These are phyloP conservation scores for Thaumetopoea pityocampa DNA, from an alignment of 1,140 invertebrate species.

Conservation along the genomic window DNA sequence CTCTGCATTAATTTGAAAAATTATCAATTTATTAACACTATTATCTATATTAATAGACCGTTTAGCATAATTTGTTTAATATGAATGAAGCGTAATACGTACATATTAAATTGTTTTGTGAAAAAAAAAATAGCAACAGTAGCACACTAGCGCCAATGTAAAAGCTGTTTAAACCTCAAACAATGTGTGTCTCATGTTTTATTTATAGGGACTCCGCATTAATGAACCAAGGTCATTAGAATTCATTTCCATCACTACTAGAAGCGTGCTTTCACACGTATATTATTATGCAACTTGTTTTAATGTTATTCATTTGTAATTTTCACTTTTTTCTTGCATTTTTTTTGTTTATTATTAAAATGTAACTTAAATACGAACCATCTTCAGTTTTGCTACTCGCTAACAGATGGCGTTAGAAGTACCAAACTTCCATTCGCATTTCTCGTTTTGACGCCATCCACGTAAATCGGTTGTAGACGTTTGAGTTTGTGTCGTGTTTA, in stretches of 20 bases:
- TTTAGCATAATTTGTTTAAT: conserved; percentile 15
- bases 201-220: conserved; percentile 55
- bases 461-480: conserved; percentile 39
- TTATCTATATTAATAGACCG: conserved; percentile 12
- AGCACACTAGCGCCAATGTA: conserved; percentile 27
- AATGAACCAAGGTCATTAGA: conserved; percentile 66
- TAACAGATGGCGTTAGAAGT: conserved; percentile 47
- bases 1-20: conserved; percentile 6
- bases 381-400: conserved; percentile 48
- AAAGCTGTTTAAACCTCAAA: conserved; percentile 48
- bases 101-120: too few relatives aligned
- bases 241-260: conserved; percentile 48
- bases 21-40: conserved; percentile 8
- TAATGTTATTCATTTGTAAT: conserved; percentile 14
- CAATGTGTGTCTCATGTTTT: conserved; percentile 60
- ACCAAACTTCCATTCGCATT: conserved; percentile 14
- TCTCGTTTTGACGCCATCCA: conserved; percentile 31
- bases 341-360: conserved; percentile 9
- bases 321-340: conserved; percentile 8
- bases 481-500: conserved; percentile 52
- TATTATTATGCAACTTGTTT: conserved; percentile 22
- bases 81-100: conserved; percentile 22
- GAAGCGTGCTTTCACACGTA: conserved; percentile 22
- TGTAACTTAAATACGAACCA: conserved; percentile 26
- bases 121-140: too few relatives aligned